Evolutionary conservation across 2,113 vertebrate genomes (phyloP).

Genomic region (Sapayoa aenigma): DNA sequence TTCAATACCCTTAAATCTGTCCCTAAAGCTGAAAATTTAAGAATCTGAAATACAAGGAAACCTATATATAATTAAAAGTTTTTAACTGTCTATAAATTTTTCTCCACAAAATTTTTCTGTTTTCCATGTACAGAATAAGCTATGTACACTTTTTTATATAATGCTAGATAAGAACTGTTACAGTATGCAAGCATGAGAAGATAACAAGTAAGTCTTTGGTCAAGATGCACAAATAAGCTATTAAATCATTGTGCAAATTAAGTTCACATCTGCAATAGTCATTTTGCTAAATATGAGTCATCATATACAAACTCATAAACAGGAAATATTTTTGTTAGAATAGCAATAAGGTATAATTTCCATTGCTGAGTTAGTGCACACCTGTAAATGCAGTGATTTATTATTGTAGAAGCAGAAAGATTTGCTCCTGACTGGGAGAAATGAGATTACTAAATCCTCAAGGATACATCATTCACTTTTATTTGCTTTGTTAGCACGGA

Average conservation of each 20-base stretch:
- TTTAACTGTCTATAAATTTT: neutral
- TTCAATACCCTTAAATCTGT: neutral
- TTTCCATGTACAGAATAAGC: neutral
- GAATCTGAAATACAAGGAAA: neutral
- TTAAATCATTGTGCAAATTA: neutral
- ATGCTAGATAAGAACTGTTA: neutral
- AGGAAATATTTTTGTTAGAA: conserved; percentile 1
- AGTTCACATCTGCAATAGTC: neutral
- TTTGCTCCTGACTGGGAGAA: neutral
- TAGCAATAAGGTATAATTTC: neutral
- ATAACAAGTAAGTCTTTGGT: neutral
- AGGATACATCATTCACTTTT: neutral
- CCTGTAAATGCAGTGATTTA: neutral
- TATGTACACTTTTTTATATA: neutral
- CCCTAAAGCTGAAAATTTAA: neutral
- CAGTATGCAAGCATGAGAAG: neutral
- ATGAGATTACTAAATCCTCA: neutral
- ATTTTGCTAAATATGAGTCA: neutral
- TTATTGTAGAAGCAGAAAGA: neutral
- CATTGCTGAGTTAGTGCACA: neutral
- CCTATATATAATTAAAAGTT: neutral
- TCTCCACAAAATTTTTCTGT: neutral
- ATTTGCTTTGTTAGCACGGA: conserved; percentile 31
- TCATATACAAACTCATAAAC: neutral
- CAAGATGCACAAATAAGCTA: neutral